These are phyloP conservation scores for Anastrepha ludens DNA, from an alignment of 1,140 invertebrate genomes.

Conservation along the genomic window DNA sequence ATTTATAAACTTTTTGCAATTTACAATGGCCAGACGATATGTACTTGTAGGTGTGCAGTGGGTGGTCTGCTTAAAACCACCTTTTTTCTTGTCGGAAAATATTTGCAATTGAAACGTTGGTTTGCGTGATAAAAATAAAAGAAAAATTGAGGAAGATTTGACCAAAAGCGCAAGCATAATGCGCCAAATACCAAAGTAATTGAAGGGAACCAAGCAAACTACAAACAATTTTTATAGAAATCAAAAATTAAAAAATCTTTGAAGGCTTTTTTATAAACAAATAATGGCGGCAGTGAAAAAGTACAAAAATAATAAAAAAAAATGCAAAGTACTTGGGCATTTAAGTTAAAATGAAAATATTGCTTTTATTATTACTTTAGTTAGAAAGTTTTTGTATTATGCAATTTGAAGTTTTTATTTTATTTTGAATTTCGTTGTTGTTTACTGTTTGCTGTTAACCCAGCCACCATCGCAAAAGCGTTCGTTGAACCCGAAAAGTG, in stretches of 20 bases:
- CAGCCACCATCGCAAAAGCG: neutral
- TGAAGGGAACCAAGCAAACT: neutral
- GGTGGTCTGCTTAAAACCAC: neutral
- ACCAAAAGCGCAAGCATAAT: constrained; percentile 20
- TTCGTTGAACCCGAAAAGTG: neutral
- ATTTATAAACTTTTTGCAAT: constrained; percentile 16
- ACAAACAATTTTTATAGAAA: neutral
- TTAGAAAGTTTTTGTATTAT: constrained; percentile 19
- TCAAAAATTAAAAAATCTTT: neutral
- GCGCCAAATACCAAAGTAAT: constrained; percentile 22
- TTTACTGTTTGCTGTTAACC: neutral
- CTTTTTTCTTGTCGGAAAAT: neutral
- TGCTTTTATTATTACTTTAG: constrained; percentile 29
- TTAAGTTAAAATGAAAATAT: constrained; percentile 39
- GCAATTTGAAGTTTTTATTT: neutral
- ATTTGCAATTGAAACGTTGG: neutral
- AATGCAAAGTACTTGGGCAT: constrained; percentile 25
- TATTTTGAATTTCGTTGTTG: neutral
- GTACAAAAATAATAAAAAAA: constrained; percentile 2
- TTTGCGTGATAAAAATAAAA: neutral
- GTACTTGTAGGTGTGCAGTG: neutral
- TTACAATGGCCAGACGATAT: neutral
- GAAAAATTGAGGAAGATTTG: constrained; percentile 3
- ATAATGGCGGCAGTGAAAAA: neutral
- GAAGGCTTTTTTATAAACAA: neutral